A percentile compares a stretch with the other conserved stretches of the same genome.
Conservation (phyloP, 2,888 invertebrate genomes). For the Mythimna albipuncta region DNA sequence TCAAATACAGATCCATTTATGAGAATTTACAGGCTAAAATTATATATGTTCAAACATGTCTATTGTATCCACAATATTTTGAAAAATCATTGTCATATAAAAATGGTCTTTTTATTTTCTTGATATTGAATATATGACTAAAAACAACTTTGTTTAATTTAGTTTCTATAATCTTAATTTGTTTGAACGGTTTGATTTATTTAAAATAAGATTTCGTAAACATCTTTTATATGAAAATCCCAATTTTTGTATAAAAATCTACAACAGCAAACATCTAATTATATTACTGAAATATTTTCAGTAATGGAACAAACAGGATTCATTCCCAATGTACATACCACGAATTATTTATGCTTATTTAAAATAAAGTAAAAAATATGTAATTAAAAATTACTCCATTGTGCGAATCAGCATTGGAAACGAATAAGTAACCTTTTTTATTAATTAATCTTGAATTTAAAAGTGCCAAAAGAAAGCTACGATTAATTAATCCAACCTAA, state of each 20-base stretch:
- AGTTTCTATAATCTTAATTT: slow-evolving; percentile 8
- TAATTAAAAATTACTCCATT: slow-evolving; percentile 22
- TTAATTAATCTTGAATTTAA: slow-evolving; percentile 15
- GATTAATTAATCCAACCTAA: no score
- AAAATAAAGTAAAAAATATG: slow-evolving; percentile 50
- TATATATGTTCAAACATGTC: slow-evolving; percentile 17
- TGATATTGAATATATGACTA: not conserved
- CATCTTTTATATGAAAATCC: slow-evolving; percentile 10
- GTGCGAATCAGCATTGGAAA: slow-evolving; percentile 31
- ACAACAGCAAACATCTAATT: slow-evolving; percentile 4
- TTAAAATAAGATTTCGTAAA: slow-evolving; percentile 25
- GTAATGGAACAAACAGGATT: slow-evolving; percentile 60
- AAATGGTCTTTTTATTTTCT: slow-evolving; percentile 1
- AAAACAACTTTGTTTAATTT: not conserved
- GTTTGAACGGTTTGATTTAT: slow-evolving; percentile 37
- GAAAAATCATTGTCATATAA: not conserved
- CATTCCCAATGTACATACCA: slow-evolving; percentile 83
- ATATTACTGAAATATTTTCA: slow-evolving; percentile 24
- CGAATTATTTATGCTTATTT: slow-evolving; percentile 73
- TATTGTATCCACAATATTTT: not conserved
- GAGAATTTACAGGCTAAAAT: slow-evolving; percentile 5
- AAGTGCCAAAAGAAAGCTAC: not conserved
- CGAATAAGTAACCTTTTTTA: slow-evolving; percentile 4
- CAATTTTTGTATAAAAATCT: not conserved
- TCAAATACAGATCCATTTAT: not conserved